Conservation (phyloP, 2,797 vertebrate genomes). For the Xerus rutilus region DNA sequence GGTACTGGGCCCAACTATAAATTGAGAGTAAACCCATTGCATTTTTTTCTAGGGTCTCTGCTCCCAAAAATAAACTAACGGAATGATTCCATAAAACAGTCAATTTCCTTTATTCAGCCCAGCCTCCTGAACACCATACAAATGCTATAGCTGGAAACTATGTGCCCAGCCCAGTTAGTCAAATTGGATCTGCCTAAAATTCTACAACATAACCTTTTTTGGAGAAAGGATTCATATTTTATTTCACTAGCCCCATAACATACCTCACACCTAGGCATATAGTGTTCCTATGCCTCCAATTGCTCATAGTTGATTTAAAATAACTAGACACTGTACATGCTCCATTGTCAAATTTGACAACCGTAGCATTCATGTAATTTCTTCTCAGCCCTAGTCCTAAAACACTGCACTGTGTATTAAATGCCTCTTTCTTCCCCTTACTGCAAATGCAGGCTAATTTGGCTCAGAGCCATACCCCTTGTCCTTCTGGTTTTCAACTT, state of each 20-base stretch:
- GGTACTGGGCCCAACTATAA: background rate
- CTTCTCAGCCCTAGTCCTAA: background rate
- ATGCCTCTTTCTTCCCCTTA: background rate
- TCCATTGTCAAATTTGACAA: too few relatives aligned
- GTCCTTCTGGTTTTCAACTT: too few relatives aligned
- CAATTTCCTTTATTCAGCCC: background rate
- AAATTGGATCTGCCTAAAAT: background rate
- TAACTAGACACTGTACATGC: too few relatives aligned
- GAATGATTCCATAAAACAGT: too few relatives aligned
- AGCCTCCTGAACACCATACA: background rate
- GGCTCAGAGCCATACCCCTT: too few relatives aligned
- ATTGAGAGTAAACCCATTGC: background rate
- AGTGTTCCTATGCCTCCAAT: background rate
- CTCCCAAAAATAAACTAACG: too few relatives aligned
- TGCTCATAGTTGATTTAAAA: too few relatives aligned
- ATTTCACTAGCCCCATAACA: slow-evolving; percentile 4
- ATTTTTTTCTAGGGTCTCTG: background rate
- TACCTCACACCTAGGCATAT: background rate
- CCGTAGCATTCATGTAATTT: background rate
- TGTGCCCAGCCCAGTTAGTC: background rate
- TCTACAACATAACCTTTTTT: background rate
- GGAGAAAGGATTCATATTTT: background rate
- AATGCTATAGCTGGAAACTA: background rate
- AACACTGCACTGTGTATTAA: background rate
- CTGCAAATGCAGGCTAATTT: too few relatives aligned